A percentile compares a stretch with the other conserved stretches of the same genome.
phyloP scores from a whole-genome alignment of 2,113 vertebrate genomes.

The Corydoras sp. region DNA sequence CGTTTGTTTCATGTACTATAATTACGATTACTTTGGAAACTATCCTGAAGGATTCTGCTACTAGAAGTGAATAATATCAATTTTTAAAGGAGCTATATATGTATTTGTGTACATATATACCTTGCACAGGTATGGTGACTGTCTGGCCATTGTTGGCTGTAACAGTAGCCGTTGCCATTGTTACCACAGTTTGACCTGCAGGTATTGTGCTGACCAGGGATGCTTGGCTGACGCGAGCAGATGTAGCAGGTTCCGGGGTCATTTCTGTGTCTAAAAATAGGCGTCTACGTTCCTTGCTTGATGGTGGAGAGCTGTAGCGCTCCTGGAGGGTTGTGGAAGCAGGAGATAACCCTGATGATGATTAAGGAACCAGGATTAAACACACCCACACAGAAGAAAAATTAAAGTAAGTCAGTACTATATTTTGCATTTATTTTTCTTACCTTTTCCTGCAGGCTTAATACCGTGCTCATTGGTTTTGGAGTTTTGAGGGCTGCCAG shows the following conservation, averaged over 20 bases:
- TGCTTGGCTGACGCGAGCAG: constrained; percentile 53
- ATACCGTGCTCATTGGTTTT: constrained; percentile 60
- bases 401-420: too few relatives aligned
- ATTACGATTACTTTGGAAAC: too few relatives aligned
- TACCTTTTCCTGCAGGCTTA: constrained; percentile 46
- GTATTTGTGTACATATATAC: constrained; percentile 50
- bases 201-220: constrained; percentile 59
- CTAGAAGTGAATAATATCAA: too few relatives aligned
- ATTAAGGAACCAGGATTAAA: not conserved
- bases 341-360: constrained; percentile 68
- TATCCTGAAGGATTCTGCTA: too few relatives aligned
- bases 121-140: constrained; percentile 76
- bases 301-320: constrained; percentile 88
- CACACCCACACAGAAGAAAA: too few relatives aligned
- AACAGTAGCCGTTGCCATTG: constrained; percentile 68
- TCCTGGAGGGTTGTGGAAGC: constrained; percentile 82
- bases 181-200: constrained; percentile 73
- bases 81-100: too few relatives aligned
- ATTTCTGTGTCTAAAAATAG: constrained; percentile 78
- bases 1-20: too few relatives aligned
- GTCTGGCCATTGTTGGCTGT: constrained; percentile 66
- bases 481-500: constrained; percentile 38
- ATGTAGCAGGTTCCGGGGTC: constrained; percentile 58
- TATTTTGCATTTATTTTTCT: too few relatives aligned
- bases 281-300: constrained; percentile 86